Percentiles rank a stretch among this genome's conserved stretches.
phyloP scores from a whole-genome alignment of 1,140 invertebrate species.

The Drosophila serrata region DNA sequence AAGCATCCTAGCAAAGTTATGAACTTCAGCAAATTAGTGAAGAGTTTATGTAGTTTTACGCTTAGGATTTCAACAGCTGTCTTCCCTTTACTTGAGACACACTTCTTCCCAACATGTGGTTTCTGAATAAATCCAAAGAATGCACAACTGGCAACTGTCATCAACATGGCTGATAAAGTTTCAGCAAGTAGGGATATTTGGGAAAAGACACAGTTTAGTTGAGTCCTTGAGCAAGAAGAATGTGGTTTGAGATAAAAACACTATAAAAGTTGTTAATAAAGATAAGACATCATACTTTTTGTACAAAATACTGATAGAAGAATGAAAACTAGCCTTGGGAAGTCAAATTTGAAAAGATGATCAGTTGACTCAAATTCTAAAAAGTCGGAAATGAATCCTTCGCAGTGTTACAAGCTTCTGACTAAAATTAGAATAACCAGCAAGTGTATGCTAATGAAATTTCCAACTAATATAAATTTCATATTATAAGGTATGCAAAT shows the following conservation, averaged over 20 bases:
- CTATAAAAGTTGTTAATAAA: too few species aligned
- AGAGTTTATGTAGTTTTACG: constrained; percentile 8
- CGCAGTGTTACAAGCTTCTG: too few species aligned
- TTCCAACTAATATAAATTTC: background rate
- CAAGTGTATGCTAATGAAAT: background rate
- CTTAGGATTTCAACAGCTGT: background rate
- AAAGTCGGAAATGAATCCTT: too few species aligned
- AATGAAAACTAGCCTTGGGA: too few species aligned
- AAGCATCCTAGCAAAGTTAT: background rate
- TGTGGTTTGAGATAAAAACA: background rate
- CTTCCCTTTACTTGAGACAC: background rate
- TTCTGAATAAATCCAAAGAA: constrained; percentile 17
- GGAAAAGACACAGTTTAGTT: background rate
- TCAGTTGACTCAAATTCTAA: too few species aligned
- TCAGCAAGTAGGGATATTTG: background rate
- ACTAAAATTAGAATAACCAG: too few species aligned
- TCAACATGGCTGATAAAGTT: constrained; percentile 13
- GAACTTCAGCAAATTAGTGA: constrained; percentile 7
- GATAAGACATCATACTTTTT: too few species aligned
- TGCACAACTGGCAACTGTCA: constrained; percentile 20
- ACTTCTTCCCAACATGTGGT: constrained; percentile 1
- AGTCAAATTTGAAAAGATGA: too few species aligned
- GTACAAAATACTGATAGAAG: too few species aligned
- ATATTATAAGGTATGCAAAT: background rate
- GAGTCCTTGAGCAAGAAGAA: background rate